phyloP scores from a whole-genome alignment of 2,797 vertebrate species.

The Numenius phaeopus region DNA sequence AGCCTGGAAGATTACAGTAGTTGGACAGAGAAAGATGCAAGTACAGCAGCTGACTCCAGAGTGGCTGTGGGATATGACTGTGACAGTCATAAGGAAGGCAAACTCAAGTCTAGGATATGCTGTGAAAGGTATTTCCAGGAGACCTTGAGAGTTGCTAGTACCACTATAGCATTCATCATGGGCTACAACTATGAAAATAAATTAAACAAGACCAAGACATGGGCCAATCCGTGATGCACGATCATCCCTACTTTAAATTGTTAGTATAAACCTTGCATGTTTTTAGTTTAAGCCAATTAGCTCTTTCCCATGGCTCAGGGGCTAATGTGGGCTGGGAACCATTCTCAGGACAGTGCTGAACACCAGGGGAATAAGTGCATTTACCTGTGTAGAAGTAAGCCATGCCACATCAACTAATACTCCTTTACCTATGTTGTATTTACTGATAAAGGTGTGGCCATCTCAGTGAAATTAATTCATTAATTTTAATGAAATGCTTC shows the following conservation, averaged over 20 bases:
- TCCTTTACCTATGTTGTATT: not conserved
- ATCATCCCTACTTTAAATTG: not conserved
- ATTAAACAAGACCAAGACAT: not conserved
- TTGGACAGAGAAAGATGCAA: not conserved
- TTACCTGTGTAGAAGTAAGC: not conserved
- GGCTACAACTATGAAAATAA: not conserved
- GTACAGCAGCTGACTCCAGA: not conserved
- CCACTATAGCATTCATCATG: not conserved
- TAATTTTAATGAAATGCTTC: not conserved
- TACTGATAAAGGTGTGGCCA: not conserved
- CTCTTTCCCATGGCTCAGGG: not conserved
- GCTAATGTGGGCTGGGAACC: accelerated
- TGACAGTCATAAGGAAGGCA: not conserved
- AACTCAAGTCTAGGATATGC: not conserved
- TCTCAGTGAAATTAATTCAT: not conserved
- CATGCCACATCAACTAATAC: not conserved
- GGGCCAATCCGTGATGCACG: not conserved
- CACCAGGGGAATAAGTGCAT: not conserved
- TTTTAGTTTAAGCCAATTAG: not conserved
- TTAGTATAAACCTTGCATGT: not conserved
- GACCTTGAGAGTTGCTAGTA: not conserved
- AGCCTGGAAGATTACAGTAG: not conserved
- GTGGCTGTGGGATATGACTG: not conserved
- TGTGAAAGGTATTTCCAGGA: not conserved
- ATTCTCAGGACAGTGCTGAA: not conserved